Percentiles rank a stretch among this genome's conserved stretches.
phyloP scores from a whole-genome alignment of 2,113 vertebrate species.

The Cyanistes caeruleus region DNA sequence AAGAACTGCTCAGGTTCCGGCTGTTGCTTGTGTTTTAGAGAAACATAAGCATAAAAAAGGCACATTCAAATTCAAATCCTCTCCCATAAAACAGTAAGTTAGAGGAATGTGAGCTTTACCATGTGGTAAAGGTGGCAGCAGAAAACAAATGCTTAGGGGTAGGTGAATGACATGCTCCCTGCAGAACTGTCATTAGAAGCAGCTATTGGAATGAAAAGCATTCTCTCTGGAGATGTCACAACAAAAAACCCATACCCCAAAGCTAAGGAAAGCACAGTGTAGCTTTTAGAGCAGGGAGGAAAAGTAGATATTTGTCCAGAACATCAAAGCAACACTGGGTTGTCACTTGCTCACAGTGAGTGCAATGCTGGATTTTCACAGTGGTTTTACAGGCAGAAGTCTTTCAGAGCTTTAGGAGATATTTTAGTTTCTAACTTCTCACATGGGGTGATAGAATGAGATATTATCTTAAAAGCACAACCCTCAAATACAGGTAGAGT shows the following conservation, averaged over 20 bases:
- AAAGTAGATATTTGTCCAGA: not conserved
- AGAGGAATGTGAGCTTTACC: not conserved
- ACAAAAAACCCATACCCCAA: conserved; percentile 23
- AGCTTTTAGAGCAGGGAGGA: not conserved
- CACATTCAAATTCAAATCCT: not conserved
- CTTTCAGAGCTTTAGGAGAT: not conserved
- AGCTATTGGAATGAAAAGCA: conserved; percentile 26
- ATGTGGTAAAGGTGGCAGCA: not conserved
- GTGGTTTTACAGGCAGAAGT: not conserved
- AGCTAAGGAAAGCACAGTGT: conserved; percentile 6
- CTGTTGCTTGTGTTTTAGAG: not conserved
- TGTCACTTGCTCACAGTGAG: not conserved
- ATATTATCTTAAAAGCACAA: conserved; percentile 14
- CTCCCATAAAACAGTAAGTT: not conserved
- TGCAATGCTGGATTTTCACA: not conserved
- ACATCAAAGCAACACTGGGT: not conserved
- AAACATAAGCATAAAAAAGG: not conserved
- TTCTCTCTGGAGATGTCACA: not conserved
- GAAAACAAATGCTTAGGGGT: not conserved
- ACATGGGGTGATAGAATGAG: not conserved
- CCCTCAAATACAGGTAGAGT: not conserved
- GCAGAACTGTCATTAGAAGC: not conserved
- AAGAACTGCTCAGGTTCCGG: not conserved
- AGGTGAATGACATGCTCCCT: not conserved
- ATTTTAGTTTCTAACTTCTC: not conserved